Evolutionary conservation across 2,113 vertebrate genomes (phyloP), one percentile per base, ranked within the genome.

Genomic region (Axis porcinus): DNA sequence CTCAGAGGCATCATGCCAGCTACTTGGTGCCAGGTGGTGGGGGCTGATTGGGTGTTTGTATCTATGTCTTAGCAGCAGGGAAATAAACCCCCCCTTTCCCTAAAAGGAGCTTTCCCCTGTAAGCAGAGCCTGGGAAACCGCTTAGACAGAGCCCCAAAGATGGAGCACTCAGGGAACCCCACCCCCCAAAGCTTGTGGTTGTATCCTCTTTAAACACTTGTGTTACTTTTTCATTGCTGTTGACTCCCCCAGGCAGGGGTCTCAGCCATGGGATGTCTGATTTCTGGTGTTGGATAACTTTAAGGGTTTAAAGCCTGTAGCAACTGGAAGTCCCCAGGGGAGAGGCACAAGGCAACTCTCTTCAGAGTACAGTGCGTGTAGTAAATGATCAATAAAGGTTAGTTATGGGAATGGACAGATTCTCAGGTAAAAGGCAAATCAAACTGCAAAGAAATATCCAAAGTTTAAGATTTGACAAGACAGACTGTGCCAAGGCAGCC

Each of bases 401-500:
- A 83, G 82, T 97, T 94, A 70, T 52, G 70, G 50, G 70, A 78
- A 47, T 36, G 45, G 94, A 90, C 91, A 84, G 55, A 89, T 86
- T 95, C 64, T 83, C 19, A 13, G 28, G 90, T 76, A 86, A 94
- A 87, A 94, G 90, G 57, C 86, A 96, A 97, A 97, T 95, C 92
- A 88, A n/a, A 91, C 79, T 91, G 78, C 76, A 81, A 93, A 97
- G 76, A 97, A 94, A 74, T 96, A 88, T 43, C 58, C 79, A 47
- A 96, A 97, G 90, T 97, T 93, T 93, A 93, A 95, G 67, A 93
- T 93, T 79, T 83, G 92, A 96, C 28, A 83, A 27, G 55, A 88
- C 27, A 83, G 17, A 88, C 90, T 86, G 78, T 88, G 90, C 47
- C 43, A 85, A 95, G 78, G 82, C 74, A 97, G 93, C 88, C 64